Evolutionary conservation across 2,797 vertebrate genomes (phyloP).

Genomic region (Sparus aurata): DNA sequence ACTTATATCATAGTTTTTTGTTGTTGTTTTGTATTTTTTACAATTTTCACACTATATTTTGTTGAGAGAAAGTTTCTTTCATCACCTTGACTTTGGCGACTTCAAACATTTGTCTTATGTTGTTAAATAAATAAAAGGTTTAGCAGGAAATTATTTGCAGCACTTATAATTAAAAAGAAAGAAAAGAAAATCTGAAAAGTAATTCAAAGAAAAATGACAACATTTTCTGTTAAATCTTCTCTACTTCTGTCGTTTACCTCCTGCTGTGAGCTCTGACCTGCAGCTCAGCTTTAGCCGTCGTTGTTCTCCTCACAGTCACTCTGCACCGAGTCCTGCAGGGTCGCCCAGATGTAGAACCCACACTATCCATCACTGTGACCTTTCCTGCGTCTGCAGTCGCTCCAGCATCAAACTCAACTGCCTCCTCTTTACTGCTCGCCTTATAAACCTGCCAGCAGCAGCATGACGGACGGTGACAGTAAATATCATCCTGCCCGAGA

Average conservation of each 20-base stretch:
- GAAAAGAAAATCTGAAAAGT: neutral
- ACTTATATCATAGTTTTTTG: too few relatives aligned
- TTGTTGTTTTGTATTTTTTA: too few relatives aligned
- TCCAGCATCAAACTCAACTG: conserved; percentile 16
- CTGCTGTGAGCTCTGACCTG: conserved; percentile 5
- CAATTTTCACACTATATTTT: too few relatives aligned
- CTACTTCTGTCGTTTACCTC: neutral
- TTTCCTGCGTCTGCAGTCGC: conserved; percentile 44
- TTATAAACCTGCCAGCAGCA: conserved; percentile 66
- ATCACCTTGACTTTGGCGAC: neutral
- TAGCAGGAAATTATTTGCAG: neutral
- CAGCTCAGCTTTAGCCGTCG: neutral
- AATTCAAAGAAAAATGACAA: neutral
- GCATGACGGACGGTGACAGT: conserved; percentile 22
- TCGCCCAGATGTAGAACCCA: neutral
- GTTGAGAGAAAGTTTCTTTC: neutral
- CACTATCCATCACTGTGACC: conserved; percentile 66
- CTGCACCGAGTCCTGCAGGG: neutral
- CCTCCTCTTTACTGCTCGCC: conserved; percentile 29
- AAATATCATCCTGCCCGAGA: conserved; percentile 22
- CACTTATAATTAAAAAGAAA: neutral
- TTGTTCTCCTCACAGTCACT: neutral
- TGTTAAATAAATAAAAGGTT: neutral
- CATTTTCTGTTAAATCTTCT: neutral
- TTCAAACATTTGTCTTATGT: neutral